Percentiles rank a stretch among this genome's conserved stretches.
Evolutionary conservation across 1,140 invertebrate genomes (phyloP).

Genomic region (Diploscapter pachys): DNA sequence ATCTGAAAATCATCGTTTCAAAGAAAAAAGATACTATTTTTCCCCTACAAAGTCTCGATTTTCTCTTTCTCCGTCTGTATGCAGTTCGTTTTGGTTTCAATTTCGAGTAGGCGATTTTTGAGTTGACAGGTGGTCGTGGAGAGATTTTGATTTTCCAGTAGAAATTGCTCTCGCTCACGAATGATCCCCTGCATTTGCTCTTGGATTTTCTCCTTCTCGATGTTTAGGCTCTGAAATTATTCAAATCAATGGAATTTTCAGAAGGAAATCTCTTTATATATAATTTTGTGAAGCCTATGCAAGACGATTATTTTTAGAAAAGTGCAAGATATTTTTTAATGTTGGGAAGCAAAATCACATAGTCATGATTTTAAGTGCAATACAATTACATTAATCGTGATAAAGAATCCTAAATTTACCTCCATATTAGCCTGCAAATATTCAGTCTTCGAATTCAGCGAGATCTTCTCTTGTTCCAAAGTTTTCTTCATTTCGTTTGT

Average conservation of each 20-base stretch:
- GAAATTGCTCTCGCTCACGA: conserved; percentile 40
- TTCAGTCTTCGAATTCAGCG: conserved; percentile 41
- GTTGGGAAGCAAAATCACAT: no score
- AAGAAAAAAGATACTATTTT: neutral
- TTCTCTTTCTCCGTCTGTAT: conserved; percentile 43
- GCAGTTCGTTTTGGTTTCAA: conserved; percentile 42
- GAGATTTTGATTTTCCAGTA: conserved; percentile 43
- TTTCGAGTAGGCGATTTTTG: conserved; percentile 44
- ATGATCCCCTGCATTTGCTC: conserved; percentile 39
- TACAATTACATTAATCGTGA: no score
- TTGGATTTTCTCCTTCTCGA: conserved; percentile 43
- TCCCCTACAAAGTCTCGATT: conserved; percentile 29
- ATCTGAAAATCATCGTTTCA: conserved; percentile 6
- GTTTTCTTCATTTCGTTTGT: conserved; percentile 42
- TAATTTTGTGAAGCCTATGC: no score
- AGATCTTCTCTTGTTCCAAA: conserved; percentile 43
- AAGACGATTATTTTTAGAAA: no score
- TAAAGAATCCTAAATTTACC: neutral
- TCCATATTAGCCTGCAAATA: conserved; percentile 40
- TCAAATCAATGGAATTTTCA: neutral
- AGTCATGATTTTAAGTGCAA: no score
- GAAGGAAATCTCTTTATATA: no score
- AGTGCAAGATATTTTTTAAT: no score
- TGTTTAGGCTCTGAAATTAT: conserved; percentile 32
- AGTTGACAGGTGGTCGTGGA: conserved; percentile 38